Conservation (phyloP, 1,140 invertebrate genomes). For the Triops cancriformis region DNA sequence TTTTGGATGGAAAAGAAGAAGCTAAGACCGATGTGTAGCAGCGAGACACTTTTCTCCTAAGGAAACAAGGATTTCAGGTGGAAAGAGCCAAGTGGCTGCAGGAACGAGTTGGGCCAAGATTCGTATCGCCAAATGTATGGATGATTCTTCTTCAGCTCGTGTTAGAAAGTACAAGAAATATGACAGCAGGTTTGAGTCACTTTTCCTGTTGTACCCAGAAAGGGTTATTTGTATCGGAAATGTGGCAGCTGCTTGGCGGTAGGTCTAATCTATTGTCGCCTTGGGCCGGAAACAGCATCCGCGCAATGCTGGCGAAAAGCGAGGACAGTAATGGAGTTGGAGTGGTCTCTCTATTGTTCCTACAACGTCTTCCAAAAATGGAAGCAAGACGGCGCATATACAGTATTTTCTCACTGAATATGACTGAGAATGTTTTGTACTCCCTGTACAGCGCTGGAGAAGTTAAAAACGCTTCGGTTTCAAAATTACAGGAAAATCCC, state of each 20-base stretch:
- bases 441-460: no score
- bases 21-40: background rate
- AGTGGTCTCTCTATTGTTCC: background rate
- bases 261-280: constrained; percentile 10
- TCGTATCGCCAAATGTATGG: background rate
- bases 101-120: background rate
- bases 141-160: background rate
- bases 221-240: constrained; percentile 14
- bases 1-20: background rate
- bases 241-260: constrained; percentile 11
- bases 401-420: no score
- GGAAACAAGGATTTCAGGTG: background rate
- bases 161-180: background rate
- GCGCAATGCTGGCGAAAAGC: background rate
- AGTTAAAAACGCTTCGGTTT: no score
- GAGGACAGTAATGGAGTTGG: constrained; percentile 3
- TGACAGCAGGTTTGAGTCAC: constrained; percentile 1
- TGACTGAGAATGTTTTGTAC: no score
- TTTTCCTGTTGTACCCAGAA: background rate
- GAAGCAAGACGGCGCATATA: background rate
- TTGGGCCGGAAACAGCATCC: background rate
- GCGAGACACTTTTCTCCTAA: background rate
- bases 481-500: no score
- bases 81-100: background rate
- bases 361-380: background rate